These are phyloP conservation scores for Mus caroli DNA, from an alignment of 2,797 vertebrate species.

Conservation along the genomic window DNA sequence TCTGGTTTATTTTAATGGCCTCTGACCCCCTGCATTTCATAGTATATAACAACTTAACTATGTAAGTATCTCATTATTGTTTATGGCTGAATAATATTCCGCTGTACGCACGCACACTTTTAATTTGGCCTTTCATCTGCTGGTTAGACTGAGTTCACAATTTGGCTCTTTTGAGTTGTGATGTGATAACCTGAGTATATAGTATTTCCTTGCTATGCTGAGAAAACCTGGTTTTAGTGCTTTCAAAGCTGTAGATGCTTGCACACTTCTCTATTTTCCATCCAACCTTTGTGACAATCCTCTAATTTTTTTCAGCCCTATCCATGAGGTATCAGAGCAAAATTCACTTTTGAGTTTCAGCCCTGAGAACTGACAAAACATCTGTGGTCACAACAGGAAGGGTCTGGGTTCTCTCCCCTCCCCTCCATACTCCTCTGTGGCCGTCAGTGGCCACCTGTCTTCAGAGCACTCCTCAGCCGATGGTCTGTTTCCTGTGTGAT, in stretches of 20 bases:
- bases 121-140: not conserved
- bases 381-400: not conserved
- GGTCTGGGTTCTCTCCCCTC: too few relatives aligned
- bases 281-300: not conserved
- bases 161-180: not conserved
- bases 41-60: not conserved
- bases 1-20: not conserved
- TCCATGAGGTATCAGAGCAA: not conserved
- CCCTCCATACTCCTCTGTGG: not conserved
- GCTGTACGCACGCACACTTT: not conserved
- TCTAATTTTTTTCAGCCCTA: not conserved
- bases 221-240: not conserved
- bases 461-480: not conserved
- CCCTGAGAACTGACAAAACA: not conserved
- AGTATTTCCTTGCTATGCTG: not conserved
- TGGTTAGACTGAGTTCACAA: not conserved
- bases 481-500: not conserved
- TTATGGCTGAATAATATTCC: not conserved
- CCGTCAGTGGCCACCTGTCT: not conserved
- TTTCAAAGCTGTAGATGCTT: not conserved
- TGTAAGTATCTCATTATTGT: not conserved
- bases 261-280: not conserved
- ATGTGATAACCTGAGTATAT: not conserved
- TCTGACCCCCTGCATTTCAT: not conserved
- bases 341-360: not conserved